Percentiles rank a stretch among this genome's conserved stretches.
These are phyloP conservation scores for Pterostichus madidus DNA, from an alignment of 2,888 invertebrate genomes.

Conservation along the genomic window DNA sequence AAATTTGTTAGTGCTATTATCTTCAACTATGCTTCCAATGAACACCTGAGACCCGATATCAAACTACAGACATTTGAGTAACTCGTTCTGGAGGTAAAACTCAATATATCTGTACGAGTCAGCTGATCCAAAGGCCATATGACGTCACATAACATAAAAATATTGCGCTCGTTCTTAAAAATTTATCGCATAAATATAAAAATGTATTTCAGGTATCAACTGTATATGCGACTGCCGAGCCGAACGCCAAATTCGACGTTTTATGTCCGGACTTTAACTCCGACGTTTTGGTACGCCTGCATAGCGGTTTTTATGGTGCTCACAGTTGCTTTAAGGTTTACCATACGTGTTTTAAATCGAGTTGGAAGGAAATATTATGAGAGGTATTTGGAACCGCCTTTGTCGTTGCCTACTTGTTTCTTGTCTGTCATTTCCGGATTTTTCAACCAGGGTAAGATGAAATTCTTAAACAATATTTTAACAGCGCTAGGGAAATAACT, in stretches of 20 bases:
- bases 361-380: slow-evolving; percentile 68
- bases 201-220: slow-evolving; percentile 72
- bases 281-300: slow-evolving; percentile 72
- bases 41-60: slow-evolving; percentile 24
- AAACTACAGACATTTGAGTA: not conserved
- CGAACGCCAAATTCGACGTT: slow-evolving; percentile 72
- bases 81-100: not conserved
- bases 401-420: slow-evolving; percentile 73
- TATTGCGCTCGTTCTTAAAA: slow-evolving; percentile 2
- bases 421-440: slow-evolving; percentile 73
- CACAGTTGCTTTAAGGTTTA: slow-evolving; percentile 72
- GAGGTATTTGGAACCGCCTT: slow-evolving; percentile 68
- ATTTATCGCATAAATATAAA: slow-evolving; percentile 15
- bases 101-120: slow-evolving; percentile 5
- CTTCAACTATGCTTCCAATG: slow-evolving; percentile 29
- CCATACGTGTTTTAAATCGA: slow-evolving; percentile 69
- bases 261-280: slow-evolving; percentile 73
- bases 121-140: slow-evolving; percentile 43
- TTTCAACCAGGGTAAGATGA: slow-evolving; percentile 74
- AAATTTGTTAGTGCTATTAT: slow-evolving; percentile 33
- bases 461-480: not conserved
- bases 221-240: slow-evolving; percentile 73
- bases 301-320: slow-evolving; percentile 70
- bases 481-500: not conserved
- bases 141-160: slow-evolving; percentile 16